Conservation (phyloP, 1,140 invertebrate species). For the Ceratosolen solmsi region DNA sequence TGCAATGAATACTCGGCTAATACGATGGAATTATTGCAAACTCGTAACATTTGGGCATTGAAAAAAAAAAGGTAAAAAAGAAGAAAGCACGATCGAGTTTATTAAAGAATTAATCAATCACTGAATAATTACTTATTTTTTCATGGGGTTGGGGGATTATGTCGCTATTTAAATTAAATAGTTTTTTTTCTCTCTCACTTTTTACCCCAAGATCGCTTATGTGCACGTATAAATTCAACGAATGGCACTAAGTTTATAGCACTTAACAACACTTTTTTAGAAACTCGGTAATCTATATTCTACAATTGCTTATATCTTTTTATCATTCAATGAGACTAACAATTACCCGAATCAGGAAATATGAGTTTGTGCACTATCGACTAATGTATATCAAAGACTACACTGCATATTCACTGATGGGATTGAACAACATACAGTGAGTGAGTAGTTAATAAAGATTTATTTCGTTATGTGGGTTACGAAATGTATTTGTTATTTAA, state of each 20-base stretch:
- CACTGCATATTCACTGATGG: background rate
- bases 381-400: constrained; percentile 14
- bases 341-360: constrained; percentile 4
- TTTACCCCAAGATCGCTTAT: background rate
- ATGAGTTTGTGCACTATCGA: background rate
- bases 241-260: constrained; percentile 38
- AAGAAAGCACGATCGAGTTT: too few species aligned
- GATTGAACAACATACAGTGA: constrained; percentile 35
- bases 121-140: too few species aligned
- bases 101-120: too few species aligned
- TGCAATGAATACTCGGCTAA: too few species aligned
- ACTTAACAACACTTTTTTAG: constrained; percentile 27
- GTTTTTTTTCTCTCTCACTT: too few species aligned
- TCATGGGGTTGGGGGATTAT: too few species aligned
- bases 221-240: constrained; percentile 16
- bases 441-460: constrained; percentile 14
- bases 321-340: background rate
- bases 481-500: constrained; percentile 13
- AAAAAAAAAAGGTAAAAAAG: too few species aligned
- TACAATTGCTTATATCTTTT: background rate
- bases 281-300: constrained; percentile 7
- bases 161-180: too few species aligned
- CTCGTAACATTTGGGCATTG: too few species aligned
- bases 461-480: background rate
- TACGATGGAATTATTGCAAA: too few species aligned